Percentiles rank a stretch among this genome's conserved stretches.
Evolutionary conservation across 2,113 vertebrate species (phyloP).

Genomic region (Pachyramphus minor): DNA sequence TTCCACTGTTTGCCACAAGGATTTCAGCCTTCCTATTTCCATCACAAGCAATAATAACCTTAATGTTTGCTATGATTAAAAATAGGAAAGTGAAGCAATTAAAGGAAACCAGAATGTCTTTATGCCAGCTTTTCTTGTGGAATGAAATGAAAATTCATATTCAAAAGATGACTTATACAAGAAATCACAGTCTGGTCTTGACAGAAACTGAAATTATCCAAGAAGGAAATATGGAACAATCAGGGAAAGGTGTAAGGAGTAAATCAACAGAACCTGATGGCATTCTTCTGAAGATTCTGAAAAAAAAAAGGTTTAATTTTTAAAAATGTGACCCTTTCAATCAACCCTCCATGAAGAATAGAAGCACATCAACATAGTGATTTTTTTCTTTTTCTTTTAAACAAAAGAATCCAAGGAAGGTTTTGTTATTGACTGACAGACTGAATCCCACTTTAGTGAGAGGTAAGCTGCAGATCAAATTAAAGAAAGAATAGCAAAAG

Average conservation of each 20-base stretch:
- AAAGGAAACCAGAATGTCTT: neutral
- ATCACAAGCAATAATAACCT: neutral
- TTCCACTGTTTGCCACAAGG: neutral
- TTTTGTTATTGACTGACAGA: neutral
- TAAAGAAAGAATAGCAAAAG: neutral
- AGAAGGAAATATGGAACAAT: neutral
- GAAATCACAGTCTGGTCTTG: neutral
- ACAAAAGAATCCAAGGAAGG: neutral
- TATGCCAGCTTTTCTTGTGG: neutral
- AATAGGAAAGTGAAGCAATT: neutral
- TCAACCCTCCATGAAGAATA: neutral
- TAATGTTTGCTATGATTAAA: neutral
- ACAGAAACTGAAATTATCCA: neutral
- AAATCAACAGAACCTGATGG: neutral
- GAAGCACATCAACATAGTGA: neutral
- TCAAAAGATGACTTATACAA: neutral
- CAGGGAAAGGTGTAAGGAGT: neutral
- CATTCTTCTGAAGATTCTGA: neutral
- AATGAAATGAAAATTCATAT: neutral
- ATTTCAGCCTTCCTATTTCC: neutral
- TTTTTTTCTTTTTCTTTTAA: neutral
- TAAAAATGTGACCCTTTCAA: neutral
- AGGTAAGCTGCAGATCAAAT: neutral
- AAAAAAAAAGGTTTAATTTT: neutral
- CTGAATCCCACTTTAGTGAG: neutral